These are phyloP conservation scores for Germaria angustata DNA, from an alignment of 2,888 invertebrate species.

Conservation along the genomic window DNA sequence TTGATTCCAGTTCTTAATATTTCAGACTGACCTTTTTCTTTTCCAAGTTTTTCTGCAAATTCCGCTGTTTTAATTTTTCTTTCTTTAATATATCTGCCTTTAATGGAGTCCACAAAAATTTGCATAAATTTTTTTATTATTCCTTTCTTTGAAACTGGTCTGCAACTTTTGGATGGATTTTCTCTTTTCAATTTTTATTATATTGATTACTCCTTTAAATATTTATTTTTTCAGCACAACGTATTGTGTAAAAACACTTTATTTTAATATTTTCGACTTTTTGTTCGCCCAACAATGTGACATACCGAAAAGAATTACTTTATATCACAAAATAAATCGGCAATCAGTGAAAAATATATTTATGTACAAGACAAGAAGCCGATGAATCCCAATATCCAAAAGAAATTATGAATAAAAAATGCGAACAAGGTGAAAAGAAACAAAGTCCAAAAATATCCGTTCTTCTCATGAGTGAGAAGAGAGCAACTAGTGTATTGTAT, in stretches of 20 bases:
- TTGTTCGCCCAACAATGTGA: conserved; percentile 35
- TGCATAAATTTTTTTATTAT: conserved; percentile 16
- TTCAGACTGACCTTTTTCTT: conserved; percentile 30
- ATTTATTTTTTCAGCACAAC: neutral
- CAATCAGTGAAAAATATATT: conserved; percentile 42
- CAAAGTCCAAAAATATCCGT: neutral
- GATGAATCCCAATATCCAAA: conserved; percentile 37
- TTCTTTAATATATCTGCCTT: conserved; percentile 27
- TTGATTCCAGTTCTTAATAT: too few relatives aligned
- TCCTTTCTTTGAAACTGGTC: conserved; percentile 25
- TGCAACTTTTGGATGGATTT: conserved; percentile 16
- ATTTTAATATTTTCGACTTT: conserved; percentile 33
- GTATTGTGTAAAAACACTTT: conserved; percentile 36
- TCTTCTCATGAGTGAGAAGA: conserved; percentile 14
- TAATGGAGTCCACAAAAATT: conserved; percentile 30
- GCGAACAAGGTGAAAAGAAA: neutral
- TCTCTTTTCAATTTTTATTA: conserved; percentile 9
- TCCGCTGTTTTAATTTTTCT: neutral
- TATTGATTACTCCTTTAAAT: neutral
- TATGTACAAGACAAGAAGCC: conserved; percentile 34
- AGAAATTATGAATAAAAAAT: conserved; percentile 20
- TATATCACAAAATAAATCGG: conserved; percentile 52
- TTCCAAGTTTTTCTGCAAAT: neutral
- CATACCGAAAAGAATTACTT: conserved; percentile 58
- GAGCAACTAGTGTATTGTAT: neutral